Conservation (phyloP, 1,140 invertebrate species). For the Euschistus heros region DNA sequence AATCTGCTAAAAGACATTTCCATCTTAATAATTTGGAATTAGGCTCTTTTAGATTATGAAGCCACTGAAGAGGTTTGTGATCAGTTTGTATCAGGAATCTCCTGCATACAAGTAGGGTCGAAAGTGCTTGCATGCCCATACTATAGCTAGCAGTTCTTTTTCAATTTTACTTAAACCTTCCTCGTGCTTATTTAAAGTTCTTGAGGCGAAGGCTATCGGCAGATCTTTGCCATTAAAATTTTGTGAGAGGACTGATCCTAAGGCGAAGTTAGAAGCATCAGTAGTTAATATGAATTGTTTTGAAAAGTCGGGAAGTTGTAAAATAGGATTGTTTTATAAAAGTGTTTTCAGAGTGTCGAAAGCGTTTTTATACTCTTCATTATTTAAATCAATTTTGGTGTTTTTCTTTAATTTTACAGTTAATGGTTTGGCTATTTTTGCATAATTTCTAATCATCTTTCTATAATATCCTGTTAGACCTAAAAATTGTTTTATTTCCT, state of each 20-base stretch:
- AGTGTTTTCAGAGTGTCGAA: constrained; percentile 5
- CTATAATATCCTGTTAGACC: no score
- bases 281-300: no score
- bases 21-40: no score
- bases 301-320: constrained; percentile 35
- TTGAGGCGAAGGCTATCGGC: constrained; percentile 32
- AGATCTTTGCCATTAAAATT: constrained; percentile 27
- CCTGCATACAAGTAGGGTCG: constrained; percentile 39
- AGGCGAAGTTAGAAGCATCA: constrained; percentile 32
- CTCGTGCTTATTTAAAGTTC: constrained; percentile 32
- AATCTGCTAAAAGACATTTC: no score
- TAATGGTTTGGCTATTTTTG: constrained; percentile 32
- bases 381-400: no score
- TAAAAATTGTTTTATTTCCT: no score
- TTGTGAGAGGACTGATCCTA: constrained; percentile 33
- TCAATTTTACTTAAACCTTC: constrained; percentile 31
- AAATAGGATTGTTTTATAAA: constrained; percentile 21
- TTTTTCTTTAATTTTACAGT: constrained; percentile 32
- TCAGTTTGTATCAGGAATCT: no score
- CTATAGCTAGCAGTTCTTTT: constrained; percentile 42
- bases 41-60: no score
- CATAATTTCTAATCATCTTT: no score
- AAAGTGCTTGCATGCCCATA: constrained; percentile 39
- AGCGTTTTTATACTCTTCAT: constrained; percentile 7
- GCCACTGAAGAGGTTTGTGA: no score